phyloP scores from a whole-genome alignment of 2,888 invertebrate species.

The Boloria selene region DNA sequence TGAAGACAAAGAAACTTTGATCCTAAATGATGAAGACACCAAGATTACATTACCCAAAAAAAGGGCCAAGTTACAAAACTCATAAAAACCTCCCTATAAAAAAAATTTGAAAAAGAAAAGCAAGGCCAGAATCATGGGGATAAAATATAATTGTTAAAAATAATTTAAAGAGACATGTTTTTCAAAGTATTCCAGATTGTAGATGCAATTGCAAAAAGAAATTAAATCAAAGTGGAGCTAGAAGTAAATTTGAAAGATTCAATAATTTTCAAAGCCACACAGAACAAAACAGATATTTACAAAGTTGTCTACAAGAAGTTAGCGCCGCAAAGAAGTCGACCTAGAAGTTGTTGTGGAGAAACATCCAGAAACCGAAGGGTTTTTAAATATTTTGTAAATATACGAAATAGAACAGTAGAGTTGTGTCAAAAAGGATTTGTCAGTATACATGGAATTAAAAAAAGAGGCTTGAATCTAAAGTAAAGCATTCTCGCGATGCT shows the following conservation, averaged over 20 bases:
- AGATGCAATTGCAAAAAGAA: constrained; percentile 17
- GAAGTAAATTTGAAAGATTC: constrained; percentile 1
- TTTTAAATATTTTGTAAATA: constrained; percentile 2
- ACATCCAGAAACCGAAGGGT: constrained; percentile 2
- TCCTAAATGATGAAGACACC: neutral
- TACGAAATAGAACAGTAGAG: neutral
- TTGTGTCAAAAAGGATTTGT: constrained; percentile 14
- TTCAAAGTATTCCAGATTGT: neutral
- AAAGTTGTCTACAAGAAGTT: constrained; percentile 13
- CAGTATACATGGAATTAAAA: constrained; percentile 8
- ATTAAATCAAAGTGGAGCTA: constrained; percentile 1
- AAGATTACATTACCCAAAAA: neutral
- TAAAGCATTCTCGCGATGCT: neutral
- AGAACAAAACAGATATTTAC: constrained; percentile 16
- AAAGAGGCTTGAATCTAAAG: neutral
- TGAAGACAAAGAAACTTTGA: neutral
- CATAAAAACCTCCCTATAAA: neutral
- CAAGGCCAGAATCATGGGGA: constrained; percentile 1
- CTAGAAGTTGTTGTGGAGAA: neutral
- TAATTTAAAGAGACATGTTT: constrained; percentile 8
- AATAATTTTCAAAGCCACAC: constrained; percentile 16
- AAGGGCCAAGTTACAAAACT: neutral
- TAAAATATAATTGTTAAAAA: constrained; percentile 12
- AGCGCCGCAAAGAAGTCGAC: neutral
- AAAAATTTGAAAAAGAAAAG: neutral